A percentile compares a stretch with the other conserved stretches of the same genome.
These are phyloP conservation scores for Lycocerus yunnanus DNA, from an alignment of 2,888 invertebrate species.

Conservation along the genomic window DNA sequence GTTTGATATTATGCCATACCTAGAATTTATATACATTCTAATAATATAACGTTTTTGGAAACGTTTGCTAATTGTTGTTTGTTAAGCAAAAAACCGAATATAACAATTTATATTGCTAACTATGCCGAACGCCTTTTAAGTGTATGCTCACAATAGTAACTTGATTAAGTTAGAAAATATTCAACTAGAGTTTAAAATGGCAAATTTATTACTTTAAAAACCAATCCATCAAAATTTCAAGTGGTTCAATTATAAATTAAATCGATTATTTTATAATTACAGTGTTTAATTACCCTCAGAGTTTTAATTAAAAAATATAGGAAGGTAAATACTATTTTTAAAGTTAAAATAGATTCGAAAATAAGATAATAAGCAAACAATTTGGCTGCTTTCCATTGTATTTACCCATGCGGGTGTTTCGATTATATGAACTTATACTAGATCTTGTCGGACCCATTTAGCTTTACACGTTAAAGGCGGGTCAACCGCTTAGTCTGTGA, in stretches of 20 bases:
- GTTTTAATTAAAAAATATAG: slow-evolving; percentile 42
- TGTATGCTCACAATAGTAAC: not conserved
- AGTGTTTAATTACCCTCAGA: not conserved
- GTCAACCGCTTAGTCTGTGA: slow-evolving; percentile 43
- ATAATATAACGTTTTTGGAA: too few relatives aligned
- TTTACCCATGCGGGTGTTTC: slow-evolving; percentile 50
- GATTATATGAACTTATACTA: slow-evolving; percentile 51
- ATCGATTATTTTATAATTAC: not conserved
- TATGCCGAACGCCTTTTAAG: not conserved
- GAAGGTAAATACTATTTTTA: not conserved
- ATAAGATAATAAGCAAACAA: slow-evolving; percentile 11
- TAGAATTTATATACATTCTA: too few relatives aligned
- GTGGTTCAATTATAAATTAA: not conserved
- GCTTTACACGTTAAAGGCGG: slow-evolving; percentile 52
- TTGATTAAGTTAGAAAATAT: not conserved
- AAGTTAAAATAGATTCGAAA: slow-evolving; percentile 27
- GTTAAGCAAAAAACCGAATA: too few relatives aligned
- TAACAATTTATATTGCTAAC: not conserved
- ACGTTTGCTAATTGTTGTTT: too few relatives aligned
- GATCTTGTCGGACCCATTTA: slow-evolving; percentile 51
- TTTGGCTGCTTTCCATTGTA: slow-evolving; percentile 51
- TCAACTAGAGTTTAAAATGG: not conserved
- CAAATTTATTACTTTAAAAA: not conserved
- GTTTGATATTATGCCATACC: too few relatives aligned
- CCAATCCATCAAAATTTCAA: not conserved